Evolutionary conservation across 2,113 vertebrate species (phyloP).

Genomic region (Tachysurus fulvidraco): DNA sequence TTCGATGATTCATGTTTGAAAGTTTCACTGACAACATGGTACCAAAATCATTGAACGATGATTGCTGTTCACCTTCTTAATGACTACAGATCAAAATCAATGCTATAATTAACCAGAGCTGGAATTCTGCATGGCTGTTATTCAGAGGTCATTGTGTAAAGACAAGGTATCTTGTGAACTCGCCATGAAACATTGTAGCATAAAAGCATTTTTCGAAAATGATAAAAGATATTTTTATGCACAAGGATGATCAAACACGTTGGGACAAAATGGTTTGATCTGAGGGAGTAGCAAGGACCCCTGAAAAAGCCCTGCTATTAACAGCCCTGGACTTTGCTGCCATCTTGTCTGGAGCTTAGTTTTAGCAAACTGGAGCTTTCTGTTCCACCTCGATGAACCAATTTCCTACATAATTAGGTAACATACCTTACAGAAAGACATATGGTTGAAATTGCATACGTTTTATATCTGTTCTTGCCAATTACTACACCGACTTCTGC

Average conservation of each 20-base stretch:
- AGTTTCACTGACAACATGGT: no score
- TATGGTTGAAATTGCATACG: not conserved
- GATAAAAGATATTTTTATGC: not conserved
- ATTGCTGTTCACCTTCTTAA: not conserved
- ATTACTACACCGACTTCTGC: slow-evolving; percentile 1
- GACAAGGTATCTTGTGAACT: not conserved
- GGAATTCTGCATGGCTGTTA: not conserved
- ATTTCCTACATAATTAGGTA: not conserved
- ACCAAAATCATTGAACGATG: not conserved
- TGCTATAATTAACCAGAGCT: not conserved
- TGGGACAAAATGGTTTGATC: not conserved
- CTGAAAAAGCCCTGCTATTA: not conserved
- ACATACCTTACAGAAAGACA: not conserved
- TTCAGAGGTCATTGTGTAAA: slow-evolving; percentile 1
- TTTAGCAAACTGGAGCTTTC: not conserved
- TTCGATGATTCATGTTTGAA: no score
- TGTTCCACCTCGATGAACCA: not conserved
- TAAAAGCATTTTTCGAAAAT: not conserved
- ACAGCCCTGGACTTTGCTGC: not conserved
- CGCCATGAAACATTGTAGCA: not conserved
- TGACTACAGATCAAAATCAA: slow-evolving; percentile 4
- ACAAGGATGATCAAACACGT: not conserved
- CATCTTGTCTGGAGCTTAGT: not conserved
- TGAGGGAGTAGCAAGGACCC: not conserved
- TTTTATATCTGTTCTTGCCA: not conserved